Conservation (phyloP, 2,797 vertebrate genomes). For the Tarsius wallacei region DNA sequence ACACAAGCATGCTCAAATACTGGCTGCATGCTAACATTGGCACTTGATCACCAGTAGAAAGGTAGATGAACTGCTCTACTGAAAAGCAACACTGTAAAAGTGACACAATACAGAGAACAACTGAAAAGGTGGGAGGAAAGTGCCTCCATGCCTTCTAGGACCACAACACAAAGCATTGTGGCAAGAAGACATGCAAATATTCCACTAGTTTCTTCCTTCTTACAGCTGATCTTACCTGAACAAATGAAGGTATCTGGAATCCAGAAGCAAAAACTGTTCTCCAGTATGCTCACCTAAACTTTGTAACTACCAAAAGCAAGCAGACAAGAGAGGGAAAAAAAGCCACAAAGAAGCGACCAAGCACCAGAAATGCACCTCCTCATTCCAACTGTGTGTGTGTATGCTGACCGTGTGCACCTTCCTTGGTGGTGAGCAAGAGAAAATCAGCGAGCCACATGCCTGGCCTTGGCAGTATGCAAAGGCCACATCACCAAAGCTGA, state of each 20-base stretch:
- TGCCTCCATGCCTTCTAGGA: accelerated
- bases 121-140: conserved; percentile 42
- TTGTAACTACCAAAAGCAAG: conserved; percentile 24
- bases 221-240: background rate
- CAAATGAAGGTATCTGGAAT: conserved; percentile 44
- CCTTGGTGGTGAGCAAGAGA: background rate
- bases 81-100: conserved; percentile 49
- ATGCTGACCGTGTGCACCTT: accelerated
- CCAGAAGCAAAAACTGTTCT: background rate
- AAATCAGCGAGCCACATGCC: background rate
- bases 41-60: background rate
- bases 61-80: background rate
- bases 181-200: background rate
- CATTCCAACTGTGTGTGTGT: accelerated
- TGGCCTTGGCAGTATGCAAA: background rate
- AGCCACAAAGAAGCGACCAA: background rate
- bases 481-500: conserved; percentile 32
- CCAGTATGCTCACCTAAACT: background rate
- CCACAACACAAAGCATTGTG: background rate
- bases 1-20: background rate
- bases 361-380: background rate
- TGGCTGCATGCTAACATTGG: background rate
- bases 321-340: background rate
- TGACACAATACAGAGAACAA: background rate
- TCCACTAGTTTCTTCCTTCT: conserved; percentile 10